Evolutionary conservation across 2,797 vertebrate genomes (phyloP).

Genomic region (Lepus townsendii): DNA sequence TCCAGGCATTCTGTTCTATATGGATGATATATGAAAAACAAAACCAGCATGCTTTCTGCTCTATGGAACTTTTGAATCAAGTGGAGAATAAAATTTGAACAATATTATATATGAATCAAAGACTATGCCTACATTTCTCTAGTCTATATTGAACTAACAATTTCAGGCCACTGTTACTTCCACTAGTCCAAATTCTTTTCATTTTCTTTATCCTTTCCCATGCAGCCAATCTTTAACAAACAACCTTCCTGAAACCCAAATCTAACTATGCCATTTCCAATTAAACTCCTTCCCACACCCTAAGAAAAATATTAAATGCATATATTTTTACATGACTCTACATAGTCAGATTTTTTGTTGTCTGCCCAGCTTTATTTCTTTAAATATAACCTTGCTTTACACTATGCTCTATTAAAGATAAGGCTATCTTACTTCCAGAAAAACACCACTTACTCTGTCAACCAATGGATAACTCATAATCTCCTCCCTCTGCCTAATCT

Average conservation of each 20-base stretch:
- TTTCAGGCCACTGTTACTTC: background rate
- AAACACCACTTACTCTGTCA: background rate
- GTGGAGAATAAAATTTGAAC: background rate
- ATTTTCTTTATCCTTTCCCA: background rate
- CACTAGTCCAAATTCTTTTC: background rate
- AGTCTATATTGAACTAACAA: background rate
- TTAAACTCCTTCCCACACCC: background rate
- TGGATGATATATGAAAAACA: background rate
- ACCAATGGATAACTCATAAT: no score
- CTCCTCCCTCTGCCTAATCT: accelerated
- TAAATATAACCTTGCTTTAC: background rate
- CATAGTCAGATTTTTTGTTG: background rate
- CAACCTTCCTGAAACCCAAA: background rate
- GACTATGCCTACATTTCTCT: background rate
- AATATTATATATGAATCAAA: background rate
- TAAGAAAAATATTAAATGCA: conserved; percentile 8
- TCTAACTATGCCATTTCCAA: background rate
- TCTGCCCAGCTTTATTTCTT: background rate
- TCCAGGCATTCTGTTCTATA: background rate
- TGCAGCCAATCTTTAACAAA: background rate
- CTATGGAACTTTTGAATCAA: background rate
- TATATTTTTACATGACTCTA: background rate
- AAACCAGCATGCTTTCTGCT: background rate
- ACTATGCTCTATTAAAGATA: background rate
- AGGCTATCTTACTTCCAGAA: background rate